These are phyloP conservation scores for Rhagoletis zephyria DNA, from an alignment of 1,140 invertebrate species.

Conservation along the genomic window DNA sequence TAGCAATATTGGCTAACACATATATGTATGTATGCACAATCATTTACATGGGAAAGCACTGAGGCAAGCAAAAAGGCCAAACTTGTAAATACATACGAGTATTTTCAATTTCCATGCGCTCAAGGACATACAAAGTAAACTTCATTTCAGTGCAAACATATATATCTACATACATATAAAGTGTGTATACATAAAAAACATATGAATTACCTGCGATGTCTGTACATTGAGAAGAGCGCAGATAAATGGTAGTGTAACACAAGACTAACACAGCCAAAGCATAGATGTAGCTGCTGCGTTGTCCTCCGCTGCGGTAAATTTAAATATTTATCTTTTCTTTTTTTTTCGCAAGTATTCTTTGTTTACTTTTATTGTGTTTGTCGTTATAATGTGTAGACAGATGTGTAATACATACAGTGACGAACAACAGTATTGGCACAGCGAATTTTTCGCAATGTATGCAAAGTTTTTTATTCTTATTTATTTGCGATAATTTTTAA, in stretches of 20 bases:
- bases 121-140: slow-evolving; percentile 35
- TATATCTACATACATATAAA: not conserved
- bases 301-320: not conserved
- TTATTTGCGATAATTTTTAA: too few species aligned
- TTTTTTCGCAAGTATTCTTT: not conserved
- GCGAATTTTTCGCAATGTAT: too few species aligned
- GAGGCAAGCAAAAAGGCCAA: not conserved
- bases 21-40: too few species aligned
- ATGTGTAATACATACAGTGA: too few species aligned
- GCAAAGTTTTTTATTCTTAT: too few species aligned
- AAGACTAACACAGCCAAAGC: not conserved
- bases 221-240: not conserved
- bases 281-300: not conserved
- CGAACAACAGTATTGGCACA: too few species aligned
- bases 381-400: too few species aligned
- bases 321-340: slow-evolving; percentile 32
- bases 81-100: not conserved
- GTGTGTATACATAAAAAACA: not conserved
- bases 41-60: not conserved
- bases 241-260: not conserved
- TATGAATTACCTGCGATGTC: not conserved
- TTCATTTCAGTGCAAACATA: slow-evolving; percentile 18
- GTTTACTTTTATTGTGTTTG: not conserved
- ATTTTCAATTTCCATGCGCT: slow-evolving; percentile 42
- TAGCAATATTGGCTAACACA: not conserved